A percentile compares a stretch with the other conserved stretches of the same genome.
phyloP scores from a whole-genome alignment of 2,888 invertebrate genomes.

The Phaonia tiefii region DNA sequence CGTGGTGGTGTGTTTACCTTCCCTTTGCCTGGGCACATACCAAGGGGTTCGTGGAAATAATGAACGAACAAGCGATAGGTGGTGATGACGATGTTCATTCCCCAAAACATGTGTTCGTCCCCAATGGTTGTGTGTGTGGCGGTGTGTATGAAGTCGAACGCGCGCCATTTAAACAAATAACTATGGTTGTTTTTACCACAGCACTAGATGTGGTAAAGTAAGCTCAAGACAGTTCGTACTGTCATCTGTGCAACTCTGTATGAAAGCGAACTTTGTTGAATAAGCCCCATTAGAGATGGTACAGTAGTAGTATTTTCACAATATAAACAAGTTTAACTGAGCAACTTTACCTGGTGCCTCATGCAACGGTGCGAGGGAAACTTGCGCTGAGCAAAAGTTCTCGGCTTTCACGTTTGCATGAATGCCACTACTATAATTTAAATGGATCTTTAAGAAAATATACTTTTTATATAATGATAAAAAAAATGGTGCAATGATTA shows the following conservation, averaged over 20 bases:
- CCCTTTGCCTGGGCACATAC: not conserved
- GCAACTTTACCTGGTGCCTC: too few species aligned
- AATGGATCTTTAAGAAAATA: too few species aligned
- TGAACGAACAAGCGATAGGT: constrained; percentile 12
- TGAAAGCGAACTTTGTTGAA: not conserved
- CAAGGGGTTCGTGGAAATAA: not conserved
- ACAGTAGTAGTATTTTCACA: too few species aligned
- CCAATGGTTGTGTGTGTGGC: constrained; percentile 1
- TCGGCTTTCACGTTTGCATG: too few species aligned
- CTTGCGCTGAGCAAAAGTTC: too few species aligned
- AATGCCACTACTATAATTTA: too few species aligned
- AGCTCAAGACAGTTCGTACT: not conserved
- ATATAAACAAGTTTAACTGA: too few species aligned
- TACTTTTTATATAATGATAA: too few species aligned
- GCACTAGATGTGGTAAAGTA: not conserved
- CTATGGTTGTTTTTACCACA: not conserved
- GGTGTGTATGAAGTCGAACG: not conserved
- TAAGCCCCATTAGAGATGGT: too few species aligned
- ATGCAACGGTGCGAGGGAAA: too few species aligned
- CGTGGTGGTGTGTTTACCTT: not conserved
- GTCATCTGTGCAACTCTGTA: constrained; percentile 11
- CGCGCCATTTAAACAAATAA: constrained; percentile 35
- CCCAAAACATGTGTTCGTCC: constrained; percentile 26
- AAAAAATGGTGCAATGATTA: too few species aligned
- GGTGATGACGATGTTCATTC: constrained; percentile 15